Base-by-base conservation (phyloP, 2,113 vertebrate species). In the Chloebia gouldiae region DNA sequence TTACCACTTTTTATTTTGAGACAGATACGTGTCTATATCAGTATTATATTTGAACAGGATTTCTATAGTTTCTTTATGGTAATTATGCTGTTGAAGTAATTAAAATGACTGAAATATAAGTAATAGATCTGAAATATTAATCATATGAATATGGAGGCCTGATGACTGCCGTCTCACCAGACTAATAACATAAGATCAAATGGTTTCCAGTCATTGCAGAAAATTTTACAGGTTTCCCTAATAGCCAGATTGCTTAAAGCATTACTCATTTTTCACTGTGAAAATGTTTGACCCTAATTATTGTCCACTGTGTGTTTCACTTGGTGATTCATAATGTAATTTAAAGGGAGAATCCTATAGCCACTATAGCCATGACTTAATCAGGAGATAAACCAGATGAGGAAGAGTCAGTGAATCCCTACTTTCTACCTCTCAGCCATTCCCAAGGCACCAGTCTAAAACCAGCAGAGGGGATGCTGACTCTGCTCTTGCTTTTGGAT, bases 211-310 rank as follows among this genome's bases (percentile, higher is more conserved):
- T 88, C 71, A 63, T 5, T 84, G 27, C 33, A 95, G 70, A 68
- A 79, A 25, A 68, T n/a, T 50, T 70, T 81, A 56, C 51, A n/a
- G 61, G 40, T 87, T 90, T 79, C 53, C 42, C 57, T 88, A 79
- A 54, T 4, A 71, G 68, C 23, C 39, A 81, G 56, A 45, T 87
- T 90, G 75, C 71, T 91, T 79, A 79, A 94, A 82, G 53, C 15
- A 8, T 96, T 91, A 57, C 49, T 90, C 53, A 86, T 72, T 92
- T 76, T 88, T 76, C 69, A 76, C 60, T 31, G 56, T 79, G 81
- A 84, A 86, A 86, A 78, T 56, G 44, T 60, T 91, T 72, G 70
- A 71, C 86, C 44, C n/a, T 95, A 90, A 82, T 91, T 93, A 64
- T 10, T 82, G 90, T 82, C 85, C 81, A 13, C 65, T 80, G 45